A percentile compares a stretch with the other conserved stretches of the same genome.
Evolutionary conservation across 2,888 invertebrate genomes (phyloP).

Genomic region (Troides aeacus): DNA sequence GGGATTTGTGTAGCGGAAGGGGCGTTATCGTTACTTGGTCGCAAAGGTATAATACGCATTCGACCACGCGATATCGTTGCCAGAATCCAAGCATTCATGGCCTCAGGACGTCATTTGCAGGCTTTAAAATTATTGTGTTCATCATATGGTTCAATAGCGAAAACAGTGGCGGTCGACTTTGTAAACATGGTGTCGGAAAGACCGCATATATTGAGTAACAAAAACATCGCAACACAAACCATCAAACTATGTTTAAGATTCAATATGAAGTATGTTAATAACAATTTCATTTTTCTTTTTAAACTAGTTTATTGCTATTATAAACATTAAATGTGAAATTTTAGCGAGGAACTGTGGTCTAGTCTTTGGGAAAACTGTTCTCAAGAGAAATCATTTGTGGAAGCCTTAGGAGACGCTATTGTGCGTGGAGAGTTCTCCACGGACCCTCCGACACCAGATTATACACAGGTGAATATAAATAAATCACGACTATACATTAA

Average conservation of each 20-base stretch:
- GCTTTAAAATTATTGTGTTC: slow-evolving; percentile 62
- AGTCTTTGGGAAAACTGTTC: slow-evolving; percentile 70
- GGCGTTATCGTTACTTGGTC: slow-evolving; percentile 79
- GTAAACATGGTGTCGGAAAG: slow-evolving; percentile 55
- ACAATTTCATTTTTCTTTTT: background rate
- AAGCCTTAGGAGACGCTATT: slow-evolving; percentile 83
- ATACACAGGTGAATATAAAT: slow-evolving; percentile 67
- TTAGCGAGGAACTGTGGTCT: slow-evolving; percentile 67
- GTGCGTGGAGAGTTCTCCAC: slow-evolving; percentile 81
- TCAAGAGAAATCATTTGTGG: slow-evolving; percentile 79
- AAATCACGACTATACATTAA: too few species aligned
- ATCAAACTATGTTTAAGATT: slow-evolving; percentile 65
- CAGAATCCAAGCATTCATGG: slow-evolving; percentile 77
- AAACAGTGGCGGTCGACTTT: slow-evolving; percentile 51
- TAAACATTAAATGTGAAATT: slow-evolving; percentile 16
- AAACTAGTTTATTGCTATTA: background rate
- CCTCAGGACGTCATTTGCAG: slow-evolving; percentile 78
- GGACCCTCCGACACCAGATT: slow-evolving; percentile 80
- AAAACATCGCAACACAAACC: slow-evolving; percentile 60
- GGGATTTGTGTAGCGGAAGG: slow-evolving; percentile 74
- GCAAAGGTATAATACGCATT: slow-evolving; percentile 83
- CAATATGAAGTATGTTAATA: slow-evolving; percentile 55
- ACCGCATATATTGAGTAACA: slow-evolving; percentile 58
- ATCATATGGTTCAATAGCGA: slow-evolving; percentile 53
- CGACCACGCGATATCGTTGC: slow-evolving; percentile 81